Evolutionary conservation across 2,113 vertebrate species (phyloP).

Genomic region (Corynorhinus townsendii): DNA sequence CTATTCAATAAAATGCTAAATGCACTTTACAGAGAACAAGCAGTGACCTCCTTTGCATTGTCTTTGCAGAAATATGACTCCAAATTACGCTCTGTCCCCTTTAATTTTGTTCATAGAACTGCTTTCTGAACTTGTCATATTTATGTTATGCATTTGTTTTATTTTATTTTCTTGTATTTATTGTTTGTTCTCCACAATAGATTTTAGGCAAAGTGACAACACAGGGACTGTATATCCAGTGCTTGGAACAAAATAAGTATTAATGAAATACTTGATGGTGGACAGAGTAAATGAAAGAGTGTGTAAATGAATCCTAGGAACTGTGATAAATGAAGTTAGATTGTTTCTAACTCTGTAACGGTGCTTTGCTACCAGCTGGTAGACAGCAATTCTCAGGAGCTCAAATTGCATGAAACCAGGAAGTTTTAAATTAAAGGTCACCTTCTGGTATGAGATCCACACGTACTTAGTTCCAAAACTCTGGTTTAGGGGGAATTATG

Average conservation of each 20-base stretch:
- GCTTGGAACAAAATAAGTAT: background rate
- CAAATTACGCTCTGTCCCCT: background rate
- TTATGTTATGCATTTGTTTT: background rate
- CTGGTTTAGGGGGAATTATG: slow-evolving; percentile 19
- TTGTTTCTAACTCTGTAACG: slow-evolving; percentile 17
- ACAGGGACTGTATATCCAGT: background rate
- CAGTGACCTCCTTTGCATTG: background rate
- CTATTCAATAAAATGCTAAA: background rate
- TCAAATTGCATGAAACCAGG: slow-evolving; percentile 42
- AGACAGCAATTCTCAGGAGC: slow-evolving; percentile 38
- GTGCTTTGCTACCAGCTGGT: slow-evolving; percentile 19
- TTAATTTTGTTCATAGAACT: background rate
- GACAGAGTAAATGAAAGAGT: background rate
- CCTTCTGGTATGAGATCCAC: slow-evolving; percentile 53
- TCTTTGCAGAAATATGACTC: background rate
- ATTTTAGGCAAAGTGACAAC: background rate
- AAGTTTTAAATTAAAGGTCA: slow-evolving; percentile 60
- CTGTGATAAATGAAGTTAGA: slow-evolving; percentile 9
- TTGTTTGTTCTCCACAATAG: background rate
- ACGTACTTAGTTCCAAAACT: slow-evolving; percentile 23
- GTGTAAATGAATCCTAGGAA: background rate
- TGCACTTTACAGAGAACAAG: background rate
- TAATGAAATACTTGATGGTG: background rate
- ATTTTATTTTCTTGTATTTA: background rate
- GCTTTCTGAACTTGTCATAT: background rate